Evolutionary conservation across 2,113 vertebrate species (phyloP).

Genomic region (Connochaetes taurinus): DNA sequence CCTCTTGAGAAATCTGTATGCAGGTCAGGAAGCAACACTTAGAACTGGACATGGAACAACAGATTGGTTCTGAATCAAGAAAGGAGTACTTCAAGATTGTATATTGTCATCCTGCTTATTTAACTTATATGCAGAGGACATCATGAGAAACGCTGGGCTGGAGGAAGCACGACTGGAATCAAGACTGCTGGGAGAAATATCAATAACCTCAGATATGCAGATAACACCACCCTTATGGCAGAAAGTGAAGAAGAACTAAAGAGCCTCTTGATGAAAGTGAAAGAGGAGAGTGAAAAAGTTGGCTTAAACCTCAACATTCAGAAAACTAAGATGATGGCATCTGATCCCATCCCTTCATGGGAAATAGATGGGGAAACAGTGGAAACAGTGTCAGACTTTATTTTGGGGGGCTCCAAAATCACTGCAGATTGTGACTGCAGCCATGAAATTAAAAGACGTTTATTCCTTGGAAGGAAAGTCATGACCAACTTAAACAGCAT

Average conservation of each 20-base stretch:
- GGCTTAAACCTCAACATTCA: background rate
- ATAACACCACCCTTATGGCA: background rate
- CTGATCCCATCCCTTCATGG: background rate
- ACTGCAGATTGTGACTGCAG: background rate
- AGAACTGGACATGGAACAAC: background rate
- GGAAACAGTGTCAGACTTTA: background rate
- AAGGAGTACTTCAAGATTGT: background rate
- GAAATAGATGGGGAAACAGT: background rate
- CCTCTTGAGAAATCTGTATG: background rate
- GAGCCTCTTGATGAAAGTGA: background rate
- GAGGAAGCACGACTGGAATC: background rate
- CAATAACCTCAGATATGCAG: background rate
- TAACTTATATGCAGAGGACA: background rate
- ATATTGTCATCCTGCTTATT: background rate
- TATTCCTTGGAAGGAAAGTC: background rate
- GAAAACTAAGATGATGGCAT: background rate
- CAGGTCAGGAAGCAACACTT: background rate
- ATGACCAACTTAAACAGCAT: background rate
- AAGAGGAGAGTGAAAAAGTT: background rate
- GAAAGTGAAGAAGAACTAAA: background rate
- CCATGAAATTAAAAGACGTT: background rate
- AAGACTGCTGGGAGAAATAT: background rate
- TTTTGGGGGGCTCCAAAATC: accelerated
- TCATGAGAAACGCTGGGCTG: background rate
- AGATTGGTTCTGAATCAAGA: background rate